Evolutionary conservation across 2,797 vertebrate species (phyloP).

Genomic region (Sebastes oblongus): DNA sequence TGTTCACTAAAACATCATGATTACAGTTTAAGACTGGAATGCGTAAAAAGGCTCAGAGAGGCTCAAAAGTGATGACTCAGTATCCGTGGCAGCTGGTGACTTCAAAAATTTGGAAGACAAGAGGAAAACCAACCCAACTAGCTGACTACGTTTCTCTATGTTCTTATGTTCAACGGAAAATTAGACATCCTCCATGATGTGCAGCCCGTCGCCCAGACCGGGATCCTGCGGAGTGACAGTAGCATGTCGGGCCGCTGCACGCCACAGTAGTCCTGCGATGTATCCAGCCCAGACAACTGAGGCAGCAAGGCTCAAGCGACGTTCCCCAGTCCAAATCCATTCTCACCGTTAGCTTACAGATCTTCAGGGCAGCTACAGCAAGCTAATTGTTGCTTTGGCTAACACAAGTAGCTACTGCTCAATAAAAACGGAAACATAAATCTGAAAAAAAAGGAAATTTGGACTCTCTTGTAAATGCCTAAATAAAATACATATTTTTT

Average conservation of each 20-base stretch:
- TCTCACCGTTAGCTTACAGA: not conserved
- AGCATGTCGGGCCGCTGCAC: too few species aligned
- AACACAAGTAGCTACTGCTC: not conserved
- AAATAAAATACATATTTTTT: too few species aligned
- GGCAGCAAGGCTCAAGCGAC: not conserved
- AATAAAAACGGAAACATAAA: not conserved
- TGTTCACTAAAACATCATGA: constrained; percentile 48
- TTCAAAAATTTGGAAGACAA: not conserved
- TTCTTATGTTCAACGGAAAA: not conserved
- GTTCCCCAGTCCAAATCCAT: not conserved
- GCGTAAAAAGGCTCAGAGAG: constrained; percentile 21
- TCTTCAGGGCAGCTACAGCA: not conserved
- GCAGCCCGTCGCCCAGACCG: too few species aligned
- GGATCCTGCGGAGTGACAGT: accelerated
- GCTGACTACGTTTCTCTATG: not conserved
- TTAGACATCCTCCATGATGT: too few species aligned
- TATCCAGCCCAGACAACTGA: not conserved
- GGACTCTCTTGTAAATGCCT: too few species aligned
- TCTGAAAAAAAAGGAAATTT: not conserved
- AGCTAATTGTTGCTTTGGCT: not conserved
- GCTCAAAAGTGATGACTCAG: constrained; percentile 8
- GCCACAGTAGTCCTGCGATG: not conserved
- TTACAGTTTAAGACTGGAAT: constrained; percentile 48
- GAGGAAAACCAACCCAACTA: not conserved
- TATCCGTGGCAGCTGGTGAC: not conserved